These are phyloP conservation scores for Polypterus senegalus DNA, from an alignment of 2,113 vertebrate genomes.

Conservation along the genomic window DNA sequence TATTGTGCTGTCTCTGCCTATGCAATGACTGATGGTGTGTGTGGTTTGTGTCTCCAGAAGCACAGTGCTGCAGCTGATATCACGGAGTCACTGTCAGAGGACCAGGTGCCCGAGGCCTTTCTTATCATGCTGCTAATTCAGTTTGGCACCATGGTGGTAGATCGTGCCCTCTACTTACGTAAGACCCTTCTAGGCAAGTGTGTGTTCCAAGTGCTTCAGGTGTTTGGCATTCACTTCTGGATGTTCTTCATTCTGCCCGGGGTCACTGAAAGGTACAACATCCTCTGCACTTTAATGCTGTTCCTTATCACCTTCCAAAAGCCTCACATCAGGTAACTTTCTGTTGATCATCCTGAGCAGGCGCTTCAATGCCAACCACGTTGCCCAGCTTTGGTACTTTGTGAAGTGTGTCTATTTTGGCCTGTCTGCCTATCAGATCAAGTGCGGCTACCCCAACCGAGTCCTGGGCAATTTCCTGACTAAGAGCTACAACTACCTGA, in stretches of 20 bases:
- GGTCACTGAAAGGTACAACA: conserved; percentile 50
- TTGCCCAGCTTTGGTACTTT: conserved; percentile 53
- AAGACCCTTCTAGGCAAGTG: conserved; percentile 56
- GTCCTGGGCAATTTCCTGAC: conserved; percentile 53
- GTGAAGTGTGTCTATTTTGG: conserved; percentile 50
- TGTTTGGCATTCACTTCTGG: conserved; percentile 63
- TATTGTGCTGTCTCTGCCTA: neutral
- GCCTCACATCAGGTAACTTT: neutral
- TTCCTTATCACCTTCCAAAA: neutral
- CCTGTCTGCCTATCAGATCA: conserved; percentile 49
- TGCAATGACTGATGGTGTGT: neutral
- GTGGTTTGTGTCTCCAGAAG: conserved; percentile 31
- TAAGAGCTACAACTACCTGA: conserved; percentile 49
- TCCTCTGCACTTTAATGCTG: too few species aligned
- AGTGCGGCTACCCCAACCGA: conserved; percentile 44
- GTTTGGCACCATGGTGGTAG: conserved; percentile 55
- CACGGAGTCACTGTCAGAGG: conserved; percentile 55
- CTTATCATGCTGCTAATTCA: conserved; percentile 59
- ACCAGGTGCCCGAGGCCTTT: conserved; percentile 56
- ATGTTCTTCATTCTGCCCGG: conserved; percentile 62
- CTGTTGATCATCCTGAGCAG: conserved; percentile 19
- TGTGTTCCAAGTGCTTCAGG: conserved; percentile 52
- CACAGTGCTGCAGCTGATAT: conserved; percentile 45
- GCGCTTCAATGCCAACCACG: conserved; percentile 43
- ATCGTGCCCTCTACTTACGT: conserved; percentile 52